Evolutionary conservation across 2,888 invertebrate genomes (phyloP), one percentile per base, ranked within the genome.

Genomic region (Anorthoa munda): DNA sequence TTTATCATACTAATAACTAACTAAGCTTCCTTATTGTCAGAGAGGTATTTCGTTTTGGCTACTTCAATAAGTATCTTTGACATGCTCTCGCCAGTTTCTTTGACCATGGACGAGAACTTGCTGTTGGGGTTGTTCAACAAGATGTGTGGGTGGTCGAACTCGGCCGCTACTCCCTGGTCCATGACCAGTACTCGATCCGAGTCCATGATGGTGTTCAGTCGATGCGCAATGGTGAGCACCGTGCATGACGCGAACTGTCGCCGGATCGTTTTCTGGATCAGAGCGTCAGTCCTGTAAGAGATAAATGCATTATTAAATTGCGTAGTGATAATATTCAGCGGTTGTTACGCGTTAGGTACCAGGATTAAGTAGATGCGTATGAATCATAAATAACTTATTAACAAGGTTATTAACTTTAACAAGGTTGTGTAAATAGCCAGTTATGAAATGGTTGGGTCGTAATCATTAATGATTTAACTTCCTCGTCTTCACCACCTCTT

Each of bases 121-220:
- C 98, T 97, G 46, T 97, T 92, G 2, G 96, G 94, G 81, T 97
- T 96, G 58, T 94, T 95, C 3, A 98, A 94, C 55, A 98, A 91
- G 55, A 96, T 91, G 89, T 97, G 95, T 0, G 98, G 98, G 82
- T 97, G 97, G 87, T 97, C 98, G 81, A 97, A 98, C 94, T 98
- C 98, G 65, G 97, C 97, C 23, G 98, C 97, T 46, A 93, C 90
- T 0, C 99, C 99, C 51, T 97, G 97, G 87, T 98, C 98, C 97
- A 99, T 98, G 0, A 99, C 99, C 64, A 99, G 95, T 18, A 99
- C 98, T 64, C 97, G 97, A 94, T 99, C 98, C 0, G 98, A 98
- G 92, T 99, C 99, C 97, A 99, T 99, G 78, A 99, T 98, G 0
- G 99, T 99, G 90, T 99, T 98, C 39, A 99, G 95, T 48, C 99